phyloP scores from a whole-genome alignment of 2,888 invertebrate genomes.

The Mythimna albipuncta region DNA sequence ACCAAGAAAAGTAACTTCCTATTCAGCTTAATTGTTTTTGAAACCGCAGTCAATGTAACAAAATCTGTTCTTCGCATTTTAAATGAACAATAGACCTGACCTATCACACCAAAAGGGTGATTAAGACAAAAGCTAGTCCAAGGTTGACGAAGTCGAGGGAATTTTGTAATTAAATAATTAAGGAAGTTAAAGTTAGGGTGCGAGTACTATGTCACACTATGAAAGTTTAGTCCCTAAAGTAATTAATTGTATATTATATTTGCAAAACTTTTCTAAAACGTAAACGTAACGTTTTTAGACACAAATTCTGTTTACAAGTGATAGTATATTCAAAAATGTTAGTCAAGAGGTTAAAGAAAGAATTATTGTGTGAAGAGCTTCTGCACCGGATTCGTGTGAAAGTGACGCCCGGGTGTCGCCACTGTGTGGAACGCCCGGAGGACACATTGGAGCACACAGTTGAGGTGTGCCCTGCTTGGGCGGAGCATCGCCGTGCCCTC shows the following conservation, averaged over 20 bases:
- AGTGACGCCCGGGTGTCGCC: no score
- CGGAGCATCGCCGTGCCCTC: no score
- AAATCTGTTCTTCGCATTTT: neutral
- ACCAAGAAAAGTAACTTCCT: neutral
- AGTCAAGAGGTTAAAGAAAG: no score
- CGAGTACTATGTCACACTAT: conserved; percentile 1
- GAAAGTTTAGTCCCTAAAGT: conserved; percentile 21
- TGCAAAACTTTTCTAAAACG: neutral
- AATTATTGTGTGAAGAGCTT: no score
- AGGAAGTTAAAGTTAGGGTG: conserved; percentile 13
- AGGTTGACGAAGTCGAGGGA: neutral
- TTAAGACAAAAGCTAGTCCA: neutral
- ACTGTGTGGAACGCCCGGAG: no score
- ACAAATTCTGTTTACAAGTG: neutral
- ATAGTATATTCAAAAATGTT: neutral
- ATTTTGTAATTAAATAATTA: conserved; percentile 13
- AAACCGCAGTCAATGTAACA: neutral
- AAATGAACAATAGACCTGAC: neutral
- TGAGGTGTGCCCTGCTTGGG: no score
- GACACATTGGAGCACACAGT: no score
- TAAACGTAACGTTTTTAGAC: conserved; percentile 9
- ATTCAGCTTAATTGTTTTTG: neutral
- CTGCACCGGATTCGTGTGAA: no score
- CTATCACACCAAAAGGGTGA: neutral
- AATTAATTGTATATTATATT: neutral